Percentiles rank a stretch among this genome's conserved stretches.
phyloP scores from a whole-genome alignment of 2,888 invertebrate species.

The Heliconius erato region DNA sequence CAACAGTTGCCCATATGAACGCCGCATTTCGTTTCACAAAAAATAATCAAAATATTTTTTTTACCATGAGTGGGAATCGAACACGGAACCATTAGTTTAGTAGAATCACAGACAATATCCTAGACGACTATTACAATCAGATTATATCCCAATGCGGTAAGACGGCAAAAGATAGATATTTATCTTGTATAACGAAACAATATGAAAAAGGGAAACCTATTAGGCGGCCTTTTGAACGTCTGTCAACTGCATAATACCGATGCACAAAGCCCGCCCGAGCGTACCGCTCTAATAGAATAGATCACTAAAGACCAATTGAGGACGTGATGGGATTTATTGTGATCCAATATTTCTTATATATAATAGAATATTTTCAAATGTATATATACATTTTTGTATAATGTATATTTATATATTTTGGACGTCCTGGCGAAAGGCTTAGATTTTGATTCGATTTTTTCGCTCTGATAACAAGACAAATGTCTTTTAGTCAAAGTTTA shows the following conservation, averaged over 20 bases:
- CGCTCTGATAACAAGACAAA: too few species aligned
- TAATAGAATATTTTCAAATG: not conserved
- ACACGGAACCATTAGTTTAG: not conserved
- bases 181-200: not conserved
- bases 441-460: too few species aligned
- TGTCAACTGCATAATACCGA: slow-evolving; percentile 13
- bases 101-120: too few species aligned
- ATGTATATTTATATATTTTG: too few species aligned
- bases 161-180: not conserved
- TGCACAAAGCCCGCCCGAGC: not conserved
- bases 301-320: not conserved
- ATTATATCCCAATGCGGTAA: not conserved
- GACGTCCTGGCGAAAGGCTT: too few species aligned
- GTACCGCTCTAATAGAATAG: not conserved
- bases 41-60: too few species aligned
- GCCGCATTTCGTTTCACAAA: too few species aligned
- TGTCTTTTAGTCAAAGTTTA: too few species aligned
- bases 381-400: too few species aligned
- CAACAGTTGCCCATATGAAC: too few species aligned
- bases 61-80: not conserved
- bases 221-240: slow-evolving; percentile 2
- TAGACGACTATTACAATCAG: not conserved
- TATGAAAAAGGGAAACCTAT: slow-evolving; percentile 5
- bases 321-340: not conserved
- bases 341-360: not conserved